A percentile compares a stretch with the other conserved stretches of the same genome.
Evolutionary conservation across 2,113 vertebrate genomes (phyloP).

Genomic region (Hiodon alosoides): DNA sequence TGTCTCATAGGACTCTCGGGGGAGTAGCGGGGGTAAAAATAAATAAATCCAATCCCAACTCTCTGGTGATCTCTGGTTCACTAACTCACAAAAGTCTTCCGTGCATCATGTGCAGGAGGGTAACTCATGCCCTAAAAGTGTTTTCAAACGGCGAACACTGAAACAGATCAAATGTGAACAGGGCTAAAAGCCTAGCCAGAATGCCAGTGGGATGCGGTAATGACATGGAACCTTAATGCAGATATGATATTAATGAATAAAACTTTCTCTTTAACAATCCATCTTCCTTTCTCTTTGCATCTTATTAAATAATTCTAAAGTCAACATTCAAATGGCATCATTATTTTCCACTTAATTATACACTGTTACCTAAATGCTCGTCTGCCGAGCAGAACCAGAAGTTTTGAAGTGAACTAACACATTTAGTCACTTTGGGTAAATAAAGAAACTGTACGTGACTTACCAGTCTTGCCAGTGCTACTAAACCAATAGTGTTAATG

Average conservation of each 20-base stretch:
- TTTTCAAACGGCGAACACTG: not conserved
- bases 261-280: not conserved
- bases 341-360: constrained; percentile 4
- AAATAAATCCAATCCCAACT: constrained; percentile 9
- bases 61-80: not conserved
- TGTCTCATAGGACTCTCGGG: not conserved
- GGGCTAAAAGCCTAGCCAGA: too few species aligned
- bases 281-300: not conserved
- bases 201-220: too few species aligned
- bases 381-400: not conserved
- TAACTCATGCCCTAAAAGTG: not conserved
- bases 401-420: not conserved
- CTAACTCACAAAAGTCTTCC: not conserved
- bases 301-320: not conserved
- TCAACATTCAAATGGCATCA: not conserved
- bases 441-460: too few species aligned
- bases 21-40: not conserved
- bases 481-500: too few species aligned
- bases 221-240: too few species aligned
- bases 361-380: not conserved
- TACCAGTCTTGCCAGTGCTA: too few species aligned
- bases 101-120: not conserved
- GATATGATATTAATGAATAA: too few species aligned
- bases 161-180: not conserved
- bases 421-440: not conserved